These are phyloP conservation scores for Tillus elongatus DNA, from an alignment of 2,888 invertebrate genomes.

Conservation along the genomic window DNA sequence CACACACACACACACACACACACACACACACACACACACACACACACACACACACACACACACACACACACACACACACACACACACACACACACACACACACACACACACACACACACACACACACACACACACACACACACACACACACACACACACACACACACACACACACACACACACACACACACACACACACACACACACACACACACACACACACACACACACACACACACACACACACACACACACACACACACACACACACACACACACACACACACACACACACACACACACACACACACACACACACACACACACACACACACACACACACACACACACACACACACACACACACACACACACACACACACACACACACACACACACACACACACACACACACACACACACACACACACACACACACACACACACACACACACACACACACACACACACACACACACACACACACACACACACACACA, in stretches of 20 bases:
- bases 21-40: constrained; percentile 7
- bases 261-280: constrained; percentile 7
- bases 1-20: constrained; percentile 7
- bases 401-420: constrained; percentile 6
- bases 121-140: constrained; percentile 6
- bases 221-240: constrained; percentile 6
- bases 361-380: constrained; percentile 7
- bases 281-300: constrained; percentile 6
- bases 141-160: constrained; percentile 7
- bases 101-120: constrained; percentile 7
- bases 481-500: constrained; percentile 8
- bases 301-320: constrained; percentile 7
- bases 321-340: constrained; percentile 7
- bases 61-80: constrained; percentile 7
- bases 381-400: constrained; percentile 7
- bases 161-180: constrained; percentile 6
- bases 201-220: constrained; percentile 7
- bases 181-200: constrained; percentile 7
- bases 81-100: constrained; percentile 6
- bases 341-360: constrained; percentile 6
- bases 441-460: constrained; percentile 7
- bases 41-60: constrained; percentile 6
- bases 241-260: constrained; percentile 7
- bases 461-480: constrained; percentile 8
- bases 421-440: constrained; percentile 7